Evolutionary conservation across 2,797 vertebrate species (phyloP), one percentile per base, ranked within the genome.

Genomic region (Xyrichtys novacula): DNA sequence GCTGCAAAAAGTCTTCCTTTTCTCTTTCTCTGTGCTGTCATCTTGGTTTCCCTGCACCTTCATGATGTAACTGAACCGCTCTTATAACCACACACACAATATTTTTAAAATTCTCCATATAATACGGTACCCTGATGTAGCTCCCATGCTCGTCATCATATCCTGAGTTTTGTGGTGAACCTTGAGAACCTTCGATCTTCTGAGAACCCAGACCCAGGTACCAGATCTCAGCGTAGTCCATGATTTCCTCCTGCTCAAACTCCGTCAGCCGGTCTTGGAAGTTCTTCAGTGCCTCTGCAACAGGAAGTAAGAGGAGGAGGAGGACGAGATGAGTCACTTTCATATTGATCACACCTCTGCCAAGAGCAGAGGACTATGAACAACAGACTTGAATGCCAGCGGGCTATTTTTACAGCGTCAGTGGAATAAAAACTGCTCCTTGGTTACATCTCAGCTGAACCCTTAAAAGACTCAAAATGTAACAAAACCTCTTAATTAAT

Each of bases 141-240:
- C 95, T 97, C 23, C 97, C 97, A 0, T 96, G 96, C 48, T 97
- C 96, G 23, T 98, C 96, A 38, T 98, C 97, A 17, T 96, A 98
- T 81, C 94, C 94, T 2, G 88, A 94, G 90, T 96, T 97, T 80
- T 95, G 94, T 28, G 94, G 92, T 7, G 91, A 88, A 58, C 94
- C 94, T 46, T 94, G 91, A 42, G 91, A 84, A 61, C 92, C 92
- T 42, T 96, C 93, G 43, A 97, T 94, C 85, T 98, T 98, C 85
- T 97, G 92, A 52, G 95, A 94, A 58, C 96, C 94, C 73, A 96
- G 92, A n/a, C 96, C 97, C 88, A 98, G 91, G 92, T 94, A 98
- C 96, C 96, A 98, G 56, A 98, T 90, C 87, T 97, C 96, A 22
- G 94, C 76, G 66, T 96, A 97, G 90, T 96, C 95, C 90, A 96